phyloP scores from a whole-genome alignment of 2,888 invertebrate genomes.

The Crematogaster levior region DNA sequence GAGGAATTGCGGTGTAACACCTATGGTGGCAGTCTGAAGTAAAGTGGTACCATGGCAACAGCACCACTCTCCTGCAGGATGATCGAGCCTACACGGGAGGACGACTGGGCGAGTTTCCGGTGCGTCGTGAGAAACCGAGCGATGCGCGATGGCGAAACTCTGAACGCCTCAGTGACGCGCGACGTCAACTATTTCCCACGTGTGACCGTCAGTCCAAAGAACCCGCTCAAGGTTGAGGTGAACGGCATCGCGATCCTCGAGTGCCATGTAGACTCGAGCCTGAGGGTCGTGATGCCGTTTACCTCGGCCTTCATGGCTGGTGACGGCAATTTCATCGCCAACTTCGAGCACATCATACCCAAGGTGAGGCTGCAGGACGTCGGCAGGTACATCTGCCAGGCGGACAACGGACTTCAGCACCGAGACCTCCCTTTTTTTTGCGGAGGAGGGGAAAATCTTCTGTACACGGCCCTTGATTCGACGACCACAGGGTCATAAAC shows the following conservation, averaged over 20 bases:
- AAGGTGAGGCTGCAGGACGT: slow-evolving; percentile 93
- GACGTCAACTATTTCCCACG: slow-evolving; percentile 97
- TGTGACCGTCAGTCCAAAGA: slow-evolving; percentile 96
- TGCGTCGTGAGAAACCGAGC: slow-evolving; percentile 97
- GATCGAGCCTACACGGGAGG: slow-evolving; percentile 92
- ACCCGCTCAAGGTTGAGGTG: slow-evolving; percentile 95
- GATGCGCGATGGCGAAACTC: slow-evolving; percentile 92
- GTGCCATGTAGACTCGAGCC: slow-evolving; percentile 96
- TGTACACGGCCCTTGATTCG: too few species aligned
- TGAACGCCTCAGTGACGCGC: slow-evolving; percentile 92
- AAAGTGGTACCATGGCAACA: slow-evolving; percentile 82
- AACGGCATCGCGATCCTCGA: slow-evolving; percentile 94
- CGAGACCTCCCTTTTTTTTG: slow-evolving; percentile 94
- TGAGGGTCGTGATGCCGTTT: slow-evolving; percentile 93
- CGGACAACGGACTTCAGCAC: slow-evolving; percentile 95
- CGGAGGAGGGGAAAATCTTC: too few species aligned
- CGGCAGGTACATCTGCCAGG: slow-evolving; percentile 94
- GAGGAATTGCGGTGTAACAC: slow-evolving; percentile 93
- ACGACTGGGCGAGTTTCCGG: slow-evolving; percentile 93
- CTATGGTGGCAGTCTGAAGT: slow-evolving; percentile 93
- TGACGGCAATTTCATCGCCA: slow-evolving; percentile 94
- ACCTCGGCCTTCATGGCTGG: too few species aligned
- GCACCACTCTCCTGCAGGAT: slow-evolving; percentile 85
- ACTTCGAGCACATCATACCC: slow-evolving; percentile 92
- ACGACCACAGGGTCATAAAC: too few species aligned